A percentile compares a stretch with the other conserved stretches of the same genome.
Evolutionary conservation across 2,113 vertebrate species (phyloP).

Genomic region (Vulpes lagopus): DNA sequence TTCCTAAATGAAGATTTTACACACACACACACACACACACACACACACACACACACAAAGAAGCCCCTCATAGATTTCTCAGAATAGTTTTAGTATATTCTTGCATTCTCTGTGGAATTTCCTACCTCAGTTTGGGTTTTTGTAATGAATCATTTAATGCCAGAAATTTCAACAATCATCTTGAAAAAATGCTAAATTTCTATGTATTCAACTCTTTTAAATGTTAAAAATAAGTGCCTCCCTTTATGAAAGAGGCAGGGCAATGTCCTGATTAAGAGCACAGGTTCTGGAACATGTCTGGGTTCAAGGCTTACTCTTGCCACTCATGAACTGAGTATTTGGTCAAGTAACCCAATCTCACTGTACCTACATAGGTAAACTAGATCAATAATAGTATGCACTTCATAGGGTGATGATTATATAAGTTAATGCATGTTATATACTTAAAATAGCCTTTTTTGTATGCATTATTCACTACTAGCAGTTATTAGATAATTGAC

Average conservation of each 20-base stretch:
- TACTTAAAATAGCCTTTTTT: background rate
- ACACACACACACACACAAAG: no score
- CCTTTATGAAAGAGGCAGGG: background rate
- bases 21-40: no score
- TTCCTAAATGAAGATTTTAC: background rate
- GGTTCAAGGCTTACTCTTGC: background rate
- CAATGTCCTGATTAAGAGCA: background rate
- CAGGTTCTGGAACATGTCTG: background rate
- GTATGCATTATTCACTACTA: background rate
- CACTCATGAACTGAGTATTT: background rate
- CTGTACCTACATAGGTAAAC: background rate
- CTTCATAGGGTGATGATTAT: background rate
- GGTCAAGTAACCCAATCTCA: background rate
- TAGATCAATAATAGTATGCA: background rate
- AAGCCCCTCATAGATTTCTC: background rate
- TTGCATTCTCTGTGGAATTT: background rate
- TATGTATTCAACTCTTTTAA: background rate
- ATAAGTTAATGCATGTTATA: background rate
- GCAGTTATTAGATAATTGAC: background rate
- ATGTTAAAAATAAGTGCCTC: background rate
- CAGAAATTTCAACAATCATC: background rate
- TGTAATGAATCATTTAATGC: background rate
- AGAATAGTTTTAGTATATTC: background rate
- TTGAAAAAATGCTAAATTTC: background rate
- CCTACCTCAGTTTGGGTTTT: background rate